Evolutionary conservation across 2,797 vertebrate species (phyloP).

Genomic region (Pantherophis alleghaniensis): DNA sequence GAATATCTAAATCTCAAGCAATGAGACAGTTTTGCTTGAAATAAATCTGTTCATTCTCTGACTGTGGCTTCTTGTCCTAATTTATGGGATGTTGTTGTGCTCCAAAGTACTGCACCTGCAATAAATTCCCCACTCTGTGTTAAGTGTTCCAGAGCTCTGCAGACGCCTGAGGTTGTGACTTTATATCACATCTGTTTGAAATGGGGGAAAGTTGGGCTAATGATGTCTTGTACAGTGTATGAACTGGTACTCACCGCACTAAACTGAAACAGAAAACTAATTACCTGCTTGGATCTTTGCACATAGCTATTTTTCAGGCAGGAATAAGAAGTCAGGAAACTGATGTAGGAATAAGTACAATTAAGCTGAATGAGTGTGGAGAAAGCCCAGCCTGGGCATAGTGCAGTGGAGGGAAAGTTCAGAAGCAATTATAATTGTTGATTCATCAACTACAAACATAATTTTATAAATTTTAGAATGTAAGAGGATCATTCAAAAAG

Average conservation of each 20-base stretch:
- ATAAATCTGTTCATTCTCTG: neutral
- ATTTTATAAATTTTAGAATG: neutral
- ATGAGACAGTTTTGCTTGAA: neutral
- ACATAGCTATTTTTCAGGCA: slow-evolving; percentile 7
- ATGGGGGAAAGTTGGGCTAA: slow-evolving; percentile 12
- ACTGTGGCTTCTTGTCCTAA: neutral
- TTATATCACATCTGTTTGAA: slow-evolving; percentile 5
- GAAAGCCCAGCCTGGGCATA: neutral
- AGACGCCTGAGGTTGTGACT: neutral
- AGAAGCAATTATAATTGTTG: neutral
- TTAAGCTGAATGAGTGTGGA: neutral
- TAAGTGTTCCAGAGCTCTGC: neutral
- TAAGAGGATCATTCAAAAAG: neutral
- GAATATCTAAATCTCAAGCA: neutral
- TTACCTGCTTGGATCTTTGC: slow-evolving; percentile 11
- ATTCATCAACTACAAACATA: neutral
- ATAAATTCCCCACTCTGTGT: neutral
- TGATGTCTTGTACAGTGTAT: neutral
- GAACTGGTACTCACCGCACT: neutral
- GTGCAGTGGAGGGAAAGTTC: neutral
- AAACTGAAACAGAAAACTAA: slow-evolving; percentile 12
- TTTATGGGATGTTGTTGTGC: neutral
- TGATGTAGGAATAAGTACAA: neutral
- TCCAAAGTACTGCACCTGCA: neutral
- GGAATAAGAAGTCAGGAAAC: neutral